Conservation (phyloP, 2,888 invertebrate species). For the Ramazzottius varieornatus region DNA sequence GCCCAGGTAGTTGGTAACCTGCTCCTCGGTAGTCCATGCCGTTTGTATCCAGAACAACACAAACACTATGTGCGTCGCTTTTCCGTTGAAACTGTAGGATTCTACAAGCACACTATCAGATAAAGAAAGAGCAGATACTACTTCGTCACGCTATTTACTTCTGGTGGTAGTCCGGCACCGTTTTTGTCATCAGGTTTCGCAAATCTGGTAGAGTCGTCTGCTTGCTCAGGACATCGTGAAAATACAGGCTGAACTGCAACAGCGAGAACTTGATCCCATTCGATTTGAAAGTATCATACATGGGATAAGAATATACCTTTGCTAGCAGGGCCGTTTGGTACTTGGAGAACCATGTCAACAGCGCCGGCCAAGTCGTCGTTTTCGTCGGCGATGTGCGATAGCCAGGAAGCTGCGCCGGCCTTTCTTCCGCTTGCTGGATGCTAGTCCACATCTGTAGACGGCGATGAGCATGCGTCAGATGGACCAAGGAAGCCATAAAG, state of each 20-base stretch:
- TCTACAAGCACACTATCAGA: neutral
- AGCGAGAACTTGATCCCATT: too few relatives aligned
- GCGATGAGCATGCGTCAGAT: neutral
- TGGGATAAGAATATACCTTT: too few relatives aligned
- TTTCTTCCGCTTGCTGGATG: neutral
- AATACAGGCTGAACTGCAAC: constrained; percentile 2
- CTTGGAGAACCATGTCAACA: neutral
- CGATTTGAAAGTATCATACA: too few relatives aligned
- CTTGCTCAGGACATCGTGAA: neutral
- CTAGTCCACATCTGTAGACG: neutral
- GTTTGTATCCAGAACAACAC: constrained; percentile 1
- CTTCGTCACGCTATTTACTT: neutral
- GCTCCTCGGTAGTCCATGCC: neutral
- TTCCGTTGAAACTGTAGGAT: neutral
- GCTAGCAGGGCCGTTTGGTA: neutral
- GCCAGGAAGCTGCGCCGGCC: neutral
- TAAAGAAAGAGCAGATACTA: neutral
- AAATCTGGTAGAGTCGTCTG: neutral
- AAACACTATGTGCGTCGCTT: neutral
- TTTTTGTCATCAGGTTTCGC: neutral
- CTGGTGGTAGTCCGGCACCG: neutral
- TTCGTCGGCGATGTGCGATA: neutral
- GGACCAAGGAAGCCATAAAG: neutral
- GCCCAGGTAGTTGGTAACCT: neutral
- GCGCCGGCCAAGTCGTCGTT: neutral